Base-by-base conservation (phyloP, 2,797 vertebrate species). In the Tangara arthus region DNA sequence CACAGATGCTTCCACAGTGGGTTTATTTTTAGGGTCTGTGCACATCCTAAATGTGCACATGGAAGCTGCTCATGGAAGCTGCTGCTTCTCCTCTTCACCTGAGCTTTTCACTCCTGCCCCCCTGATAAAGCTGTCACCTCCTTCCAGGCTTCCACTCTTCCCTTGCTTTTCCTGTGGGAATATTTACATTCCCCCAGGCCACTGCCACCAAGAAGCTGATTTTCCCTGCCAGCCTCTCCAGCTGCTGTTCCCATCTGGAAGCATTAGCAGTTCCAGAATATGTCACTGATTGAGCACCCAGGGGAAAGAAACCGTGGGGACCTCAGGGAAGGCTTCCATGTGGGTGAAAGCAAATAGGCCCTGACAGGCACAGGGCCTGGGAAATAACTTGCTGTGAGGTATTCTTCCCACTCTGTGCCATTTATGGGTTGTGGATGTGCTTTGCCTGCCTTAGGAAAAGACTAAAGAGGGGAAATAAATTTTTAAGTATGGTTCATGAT, bases 161-260 rank as follows among this genome's bases (percentile, higher is more conserved):
- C 21, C 15, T 41, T 53, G 28, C 27, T 41, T 85, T 76, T 81
- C 68, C 65, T 52, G 37, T 52, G 88, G 70, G 91, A 66, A 65
- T 70, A 92, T 92, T 81, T 72, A 0, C 55, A 47, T 87, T 71
- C 76, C 65, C 46, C 57, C 47, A 84, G 57, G 81, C 55, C 76
- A 10, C 53, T 91, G 55, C 75, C 88, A 87, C 69, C 70, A 52
- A 53, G 55, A 14, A 52, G 27, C 12, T 79, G 32, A 2, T 89
- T 95, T 87, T 77, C 56, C 41, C 79, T 90, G 70, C 94, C 86
- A 94, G 3, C 59, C 53, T 92, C 53, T 88, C 82, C 94, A 94
- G 91, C 73, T 94, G 93, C n/a, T 68, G 90, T 79, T 82, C 70
- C 78, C 76, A 79, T 94, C 90, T 89, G 81, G 70, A 89, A 66